Percentiles rank a stretch among this genome's conserved stretches.
phyloP scores from a whole-genome alignment of 2,113 vertebrate species.

The Struthio camelus region DNA sequence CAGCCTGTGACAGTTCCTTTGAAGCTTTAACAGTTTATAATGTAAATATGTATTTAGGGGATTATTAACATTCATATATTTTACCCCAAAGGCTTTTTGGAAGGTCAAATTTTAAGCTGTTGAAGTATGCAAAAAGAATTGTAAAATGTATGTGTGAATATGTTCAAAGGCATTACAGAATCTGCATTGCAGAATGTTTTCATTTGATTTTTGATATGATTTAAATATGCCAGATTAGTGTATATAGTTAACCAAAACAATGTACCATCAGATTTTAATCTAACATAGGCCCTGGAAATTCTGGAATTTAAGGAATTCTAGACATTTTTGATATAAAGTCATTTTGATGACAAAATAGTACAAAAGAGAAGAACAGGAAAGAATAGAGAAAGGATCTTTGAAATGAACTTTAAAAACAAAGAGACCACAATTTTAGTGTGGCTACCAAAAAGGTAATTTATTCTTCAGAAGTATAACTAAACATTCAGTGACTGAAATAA shows the following conservation, averaged over 20 bases:
- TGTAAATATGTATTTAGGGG: conserved; percentile 50
- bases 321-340: background rate
- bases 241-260: background rate
- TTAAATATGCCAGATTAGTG: background rate
- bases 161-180: background rate
- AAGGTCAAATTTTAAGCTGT: conserved; percentile 31
- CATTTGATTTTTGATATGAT: background rate
- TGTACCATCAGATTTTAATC: background rate
- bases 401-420: background rate
- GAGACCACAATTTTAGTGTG: background rate
- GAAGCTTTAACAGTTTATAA: conserved; percentile 47
- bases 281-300: background rate
- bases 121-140: background rate
- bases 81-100: conserved; percentile 27
- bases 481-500: background rate
- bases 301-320: background rate
- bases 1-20: conserved; percentile 28
- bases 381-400: background rate
- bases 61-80: conserved; percentile 44
- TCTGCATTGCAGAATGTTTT: background rate
- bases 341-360: background rate
- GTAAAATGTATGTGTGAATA: background rate
- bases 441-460: background rate
- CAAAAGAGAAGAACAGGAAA: background rate
- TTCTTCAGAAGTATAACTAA: background rate